Conservation (phyloP, 2,888 invertebrate genomes). For the Drosophila paramelanica region DNA sequence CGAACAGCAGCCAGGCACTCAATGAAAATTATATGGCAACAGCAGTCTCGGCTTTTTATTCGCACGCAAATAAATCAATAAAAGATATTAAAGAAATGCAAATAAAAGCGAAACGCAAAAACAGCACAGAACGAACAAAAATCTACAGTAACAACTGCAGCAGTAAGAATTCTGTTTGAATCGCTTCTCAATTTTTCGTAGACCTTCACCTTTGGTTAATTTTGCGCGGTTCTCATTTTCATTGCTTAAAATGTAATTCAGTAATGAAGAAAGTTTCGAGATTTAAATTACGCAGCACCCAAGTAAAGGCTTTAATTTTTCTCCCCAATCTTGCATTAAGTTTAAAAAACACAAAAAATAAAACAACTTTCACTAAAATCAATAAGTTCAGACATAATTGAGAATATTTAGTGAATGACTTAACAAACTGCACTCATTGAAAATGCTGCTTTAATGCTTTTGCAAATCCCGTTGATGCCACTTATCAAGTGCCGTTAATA, state of each 20-base stretch:
- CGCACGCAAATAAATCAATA: slow-evolving; percentile 49
- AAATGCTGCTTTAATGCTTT: not conserved
- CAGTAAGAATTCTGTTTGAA: not conserved
- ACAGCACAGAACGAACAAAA: no score
- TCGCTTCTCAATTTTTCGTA: no score
- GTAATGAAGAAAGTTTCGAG: no score
- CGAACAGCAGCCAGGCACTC: slow-evolving; percentile 34
- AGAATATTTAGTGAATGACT: no score
- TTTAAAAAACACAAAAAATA: no score
- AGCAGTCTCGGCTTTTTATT: slow-evolving; percentile 22
- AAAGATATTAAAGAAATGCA: slow-evolving; percentile 8
- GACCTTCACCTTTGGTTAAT: not conserved
- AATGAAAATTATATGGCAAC: slow-evolving; percentile 39
- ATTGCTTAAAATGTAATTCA: no score
- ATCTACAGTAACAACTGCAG: not conserved
- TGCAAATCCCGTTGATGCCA: slow-evolving; percentile 12
- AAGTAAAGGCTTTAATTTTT: no score
- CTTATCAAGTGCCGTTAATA: slow-evolving; percentile 23
- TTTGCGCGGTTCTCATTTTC: no score
- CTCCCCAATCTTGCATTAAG: no score
- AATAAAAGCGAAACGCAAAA: slow-evolving; percentile 23
- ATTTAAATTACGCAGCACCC: no score
- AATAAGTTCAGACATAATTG: no score
- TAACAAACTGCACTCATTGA: not conserved
- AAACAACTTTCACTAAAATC: no score